Evolutionary conservation across 2,113 vertebrate species (phyloP).

Genomic region (Lophotis ruficrista): DNA sequence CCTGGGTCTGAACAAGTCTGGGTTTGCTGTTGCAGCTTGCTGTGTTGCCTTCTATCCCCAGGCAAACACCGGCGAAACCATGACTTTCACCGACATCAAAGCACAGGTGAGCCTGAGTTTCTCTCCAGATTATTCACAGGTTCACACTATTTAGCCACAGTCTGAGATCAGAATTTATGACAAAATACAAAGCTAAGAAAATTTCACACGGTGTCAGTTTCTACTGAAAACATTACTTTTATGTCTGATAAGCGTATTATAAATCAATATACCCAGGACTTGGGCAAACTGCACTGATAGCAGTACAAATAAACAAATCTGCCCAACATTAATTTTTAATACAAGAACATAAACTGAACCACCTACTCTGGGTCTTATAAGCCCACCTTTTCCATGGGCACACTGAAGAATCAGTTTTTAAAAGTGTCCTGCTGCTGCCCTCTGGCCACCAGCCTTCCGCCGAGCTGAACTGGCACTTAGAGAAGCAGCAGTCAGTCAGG

Average conservation of each 20-base stretch:
- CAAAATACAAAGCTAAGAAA: background rate
- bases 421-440: slow-evolving; percentile 38
- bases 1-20: rapidly evolving
- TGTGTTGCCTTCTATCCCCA: background rate
- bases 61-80: rapidly evolving
- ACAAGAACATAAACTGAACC: background rate
- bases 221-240: background rate
- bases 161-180: background rate
- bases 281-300: background rate
- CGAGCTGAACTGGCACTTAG: background rate
- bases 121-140: background rate
- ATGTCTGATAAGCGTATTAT: background rate
- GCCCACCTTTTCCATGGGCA: background rate
- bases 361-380: background rate
- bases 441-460: background rate
- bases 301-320: background rate
- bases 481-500: slow-evolving; percentile 5
- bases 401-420: background rate
- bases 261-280: background rate
- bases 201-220: background rate
- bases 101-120: background rate
- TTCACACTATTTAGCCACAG: background rate
- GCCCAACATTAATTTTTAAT: background rate
- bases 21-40: rapidly evolving
- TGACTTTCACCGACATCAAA: background rate